phyloP scores from a whole-genome alignment of 2,113 vertebrate genomes.

The Silurus asotus region DNA sequence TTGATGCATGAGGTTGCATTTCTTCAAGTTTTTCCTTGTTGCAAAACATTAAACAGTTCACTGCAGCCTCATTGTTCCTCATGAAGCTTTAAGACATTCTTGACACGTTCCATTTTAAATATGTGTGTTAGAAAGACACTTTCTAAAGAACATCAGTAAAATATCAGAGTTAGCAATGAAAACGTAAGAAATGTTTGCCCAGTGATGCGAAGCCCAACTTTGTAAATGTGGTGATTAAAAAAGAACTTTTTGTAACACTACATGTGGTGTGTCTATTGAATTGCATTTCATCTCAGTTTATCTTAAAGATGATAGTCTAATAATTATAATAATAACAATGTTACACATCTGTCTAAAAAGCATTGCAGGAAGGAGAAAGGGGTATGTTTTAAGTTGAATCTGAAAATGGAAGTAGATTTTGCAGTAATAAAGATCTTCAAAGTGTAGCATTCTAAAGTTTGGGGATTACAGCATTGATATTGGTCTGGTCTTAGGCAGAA shows the following conservation, averaged over 20 bases:
- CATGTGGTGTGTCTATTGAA: constrained; percentile 26
- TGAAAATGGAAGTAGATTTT: background rate
- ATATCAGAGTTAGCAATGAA: constrained; percentile 25
- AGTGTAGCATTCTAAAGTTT: background rate
- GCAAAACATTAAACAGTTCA: constrained; percentile 1
- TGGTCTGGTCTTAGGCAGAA: background rate
- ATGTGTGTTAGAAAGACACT: constrained; percentile 34
- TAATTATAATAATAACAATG: background rate
- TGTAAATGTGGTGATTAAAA: constrained; percentile 62
- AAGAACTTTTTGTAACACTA: constrained; percentile 49
- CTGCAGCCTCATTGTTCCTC: constrained; percentile 33
- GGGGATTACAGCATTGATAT: background rate
- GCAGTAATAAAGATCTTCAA: background rate
- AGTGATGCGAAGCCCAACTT: constrained; percentile 42
- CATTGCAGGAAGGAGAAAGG: background rate
- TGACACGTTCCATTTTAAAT: constrained; percentile 46
- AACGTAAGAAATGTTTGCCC: constrained; percentile 40
- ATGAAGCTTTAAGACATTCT: constrained; percentile 37
- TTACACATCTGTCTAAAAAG: background rate
- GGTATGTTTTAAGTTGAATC: background rate
- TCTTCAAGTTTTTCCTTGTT: constrained; percentile 23
- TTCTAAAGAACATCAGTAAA: constrained; percentile 34
- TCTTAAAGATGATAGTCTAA: background rate
- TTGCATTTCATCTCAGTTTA: background rate
- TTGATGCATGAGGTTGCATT: constrained; percentile 36